Evolutionary conservation across 2,888 invertebrate genomes (phyloP), one percentile per base, ranked within the genome.

Genomic region (Cephus sareptanus): DNA sequence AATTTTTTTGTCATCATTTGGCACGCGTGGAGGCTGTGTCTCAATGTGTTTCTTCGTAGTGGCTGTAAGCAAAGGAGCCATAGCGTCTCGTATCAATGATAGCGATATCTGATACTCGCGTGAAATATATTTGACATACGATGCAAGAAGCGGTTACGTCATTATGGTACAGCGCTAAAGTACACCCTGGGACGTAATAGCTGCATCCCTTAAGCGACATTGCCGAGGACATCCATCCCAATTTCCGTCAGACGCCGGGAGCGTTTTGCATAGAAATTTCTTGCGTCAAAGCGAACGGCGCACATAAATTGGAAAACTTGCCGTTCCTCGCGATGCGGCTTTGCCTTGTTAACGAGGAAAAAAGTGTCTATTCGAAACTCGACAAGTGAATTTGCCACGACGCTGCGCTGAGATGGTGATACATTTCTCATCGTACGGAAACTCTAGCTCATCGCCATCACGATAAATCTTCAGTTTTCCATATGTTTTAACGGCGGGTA

Each of bases 301-400:
- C 80, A 77, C 77, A 82, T 75, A 87, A 87, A 87, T 87, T 86
- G 87, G 83, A 86, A 88, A 86, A 85, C 85, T 86, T 86, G 84
- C 80, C 82, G 81, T 78, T 71, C 31, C 33, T 71, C 34, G 37
- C 30, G 74, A 74, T 74, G 34, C 3, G 74, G n/a, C 74, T 37
- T 35, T 23, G 34, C 56, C 56, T 23, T 56, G 69, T 30, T 37
- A 69, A 76, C 40, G 56, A 74, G 31, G 12, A 80, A 81, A 80
- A 82, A 82, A 81, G 80, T 81, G 78, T 83, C 83, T 80, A 82
- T 81, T 78, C 77, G 56, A 56, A 85, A 82, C 80, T 83, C 77
- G 30, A 35, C 69, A 33, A 30, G 34, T n/a, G 33, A 34, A 31
- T 75, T 34, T 74, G 56, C 56, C 23, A 56, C 2, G 23, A 56